These are phyloP conservation scores for Auanema freiburgensis DNA, from an alignment of 2,888 invertebrate genomes.

Conservation along the genomic window DNA sequence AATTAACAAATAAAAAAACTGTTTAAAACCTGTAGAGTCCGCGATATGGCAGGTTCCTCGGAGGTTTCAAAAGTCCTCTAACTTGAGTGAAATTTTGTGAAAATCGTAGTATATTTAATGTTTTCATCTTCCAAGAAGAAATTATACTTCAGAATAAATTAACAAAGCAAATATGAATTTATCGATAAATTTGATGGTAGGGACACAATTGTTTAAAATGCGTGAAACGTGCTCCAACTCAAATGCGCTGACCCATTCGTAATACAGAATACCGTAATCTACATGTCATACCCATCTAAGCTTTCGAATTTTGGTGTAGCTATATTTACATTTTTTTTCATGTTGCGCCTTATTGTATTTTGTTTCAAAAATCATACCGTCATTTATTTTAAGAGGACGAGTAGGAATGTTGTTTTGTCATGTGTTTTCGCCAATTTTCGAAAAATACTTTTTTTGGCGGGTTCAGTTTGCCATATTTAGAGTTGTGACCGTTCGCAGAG, in stretches of 20 bases:
- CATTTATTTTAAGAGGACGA: not conserved
- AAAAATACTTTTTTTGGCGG: no score
- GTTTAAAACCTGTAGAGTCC: slow-evolving; percentile 53
- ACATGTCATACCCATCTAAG: slow-evolving; percentile 2
- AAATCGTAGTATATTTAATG: not conserved
- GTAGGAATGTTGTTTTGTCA: not conserved
- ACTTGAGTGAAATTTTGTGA: not conserved
- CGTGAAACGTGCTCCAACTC: not conserved
- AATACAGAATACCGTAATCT: not conserved
- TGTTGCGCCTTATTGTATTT: slow-evolving; percentile 1
- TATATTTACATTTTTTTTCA: slow-evolving; percentile 3
- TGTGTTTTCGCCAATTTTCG: not conserved
- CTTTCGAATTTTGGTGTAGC: not conserved
- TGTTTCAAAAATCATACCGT: not conserved
- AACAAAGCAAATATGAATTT: not conserved
- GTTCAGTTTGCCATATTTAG: no score
- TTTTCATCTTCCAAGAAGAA: not conserved
- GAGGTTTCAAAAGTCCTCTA: slow-evolving; percentile 47
- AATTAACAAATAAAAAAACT: slow-evolving; percentile 4
- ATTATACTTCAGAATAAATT: not conserved
- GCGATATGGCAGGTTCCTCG: slow-evolving; percentile 57
- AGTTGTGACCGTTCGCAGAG: no score
- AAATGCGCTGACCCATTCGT: not conserved
- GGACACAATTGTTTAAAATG: not conserved
- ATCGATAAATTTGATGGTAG: not conserved